These are phyloP conservation scores for Anneissia japonica DNA, from an alignment of 35 echinoderm and acorn worm genomes.

Conservation along the genomic window DNA sequence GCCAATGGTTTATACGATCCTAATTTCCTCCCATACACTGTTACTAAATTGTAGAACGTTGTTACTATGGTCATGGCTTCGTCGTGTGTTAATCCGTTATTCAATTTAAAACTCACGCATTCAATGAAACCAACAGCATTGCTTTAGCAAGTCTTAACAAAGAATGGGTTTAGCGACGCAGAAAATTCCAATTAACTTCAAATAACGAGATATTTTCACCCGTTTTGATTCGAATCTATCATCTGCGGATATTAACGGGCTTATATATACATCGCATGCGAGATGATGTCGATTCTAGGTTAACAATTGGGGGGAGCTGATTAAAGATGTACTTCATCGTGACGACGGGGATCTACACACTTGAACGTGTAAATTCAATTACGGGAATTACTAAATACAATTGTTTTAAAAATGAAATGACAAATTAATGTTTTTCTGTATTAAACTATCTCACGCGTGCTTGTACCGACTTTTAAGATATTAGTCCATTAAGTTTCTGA, in stretches of 20 bases:
- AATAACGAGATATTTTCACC: constrained; percentile 1
- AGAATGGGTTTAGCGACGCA: background rate
- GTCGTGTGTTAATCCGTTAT: background rate
- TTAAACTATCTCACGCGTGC: no score
- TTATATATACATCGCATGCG: background rate
- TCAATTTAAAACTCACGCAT: background rate
- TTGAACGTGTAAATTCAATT: no score
- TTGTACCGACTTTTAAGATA: no score
- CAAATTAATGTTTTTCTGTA: no score
- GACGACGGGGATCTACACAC: no score
- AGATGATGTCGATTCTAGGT: background rate
- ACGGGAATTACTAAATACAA: no score
- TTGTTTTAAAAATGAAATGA: no score
- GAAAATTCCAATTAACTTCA: constrained; percentile 2
- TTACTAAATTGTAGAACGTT: background rate
- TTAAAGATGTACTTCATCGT: no score
- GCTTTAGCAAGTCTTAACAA: background rate
- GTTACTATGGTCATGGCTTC: background rate
- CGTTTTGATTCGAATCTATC: background rate
- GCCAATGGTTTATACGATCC: no score
- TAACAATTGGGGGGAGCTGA: background rate
- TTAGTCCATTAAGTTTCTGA: no score
- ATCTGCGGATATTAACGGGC: background rate
- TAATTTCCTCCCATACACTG: no score
- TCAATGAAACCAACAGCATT: background rate